Conservation (phyloP, 2,888 invertebrate species). For the Marronus borbonicus region DNA sequence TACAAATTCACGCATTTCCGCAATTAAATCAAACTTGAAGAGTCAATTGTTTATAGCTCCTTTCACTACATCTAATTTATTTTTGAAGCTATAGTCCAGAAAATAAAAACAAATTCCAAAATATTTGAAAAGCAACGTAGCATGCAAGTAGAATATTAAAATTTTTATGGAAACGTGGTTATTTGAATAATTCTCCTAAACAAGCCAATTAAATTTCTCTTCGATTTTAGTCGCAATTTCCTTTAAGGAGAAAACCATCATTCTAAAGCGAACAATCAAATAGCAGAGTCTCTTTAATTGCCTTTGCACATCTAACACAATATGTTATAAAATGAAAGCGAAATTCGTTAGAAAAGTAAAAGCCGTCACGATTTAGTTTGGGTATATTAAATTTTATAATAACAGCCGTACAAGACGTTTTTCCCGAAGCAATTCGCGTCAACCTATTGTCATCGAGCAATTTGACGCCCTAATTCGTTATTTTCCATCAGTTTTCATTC, state of each 20-base stretch:
- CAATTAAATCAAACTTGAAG: too few relatives aligned
- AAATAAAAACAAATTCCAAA: too few relatives aligned
- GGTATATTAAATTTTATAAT: not conserved
- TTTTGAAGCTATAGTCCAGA: too few relatives aligned
- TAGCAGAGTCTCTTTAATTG: too few relatives aligned
- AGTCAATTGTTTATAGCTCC: too few relatives aligned
- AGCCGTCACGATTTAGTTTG: not conserved
- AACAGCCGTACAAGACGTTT: not conserved
- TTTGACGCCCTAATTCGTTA: not conserved
- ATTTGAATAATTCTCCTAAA: not conserved
- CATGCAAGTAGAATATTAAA: too few relatives aligned
- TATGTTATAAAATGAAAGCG: not conserved
- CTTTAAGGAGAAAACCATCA: not conserved
- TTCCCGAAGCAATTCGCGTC: not conserved
- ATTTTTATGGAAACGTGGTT: too few relatives aligned
- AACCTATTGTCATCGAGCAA: slow-evolving; percentile 1
- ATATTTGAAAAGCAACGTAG: too few relatives aligned
- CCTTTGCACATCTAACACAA: too few relatives aligned
- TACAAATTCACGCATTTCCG: too few relatives aligned
- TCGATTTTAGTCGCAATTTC: not conserved
- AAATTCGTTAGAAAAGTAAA: slow-evolving; percentile 22
- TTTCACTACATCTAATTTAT: too few relatives aligned
- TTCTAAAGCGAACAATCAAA: not conserved
- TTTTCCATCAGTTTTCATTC: not conserved
- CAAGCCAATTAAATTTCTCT: not conserved